Conservation (phyloP, 2,888 invertebrate species). For the Eupithecia subumbrata region DNA sequence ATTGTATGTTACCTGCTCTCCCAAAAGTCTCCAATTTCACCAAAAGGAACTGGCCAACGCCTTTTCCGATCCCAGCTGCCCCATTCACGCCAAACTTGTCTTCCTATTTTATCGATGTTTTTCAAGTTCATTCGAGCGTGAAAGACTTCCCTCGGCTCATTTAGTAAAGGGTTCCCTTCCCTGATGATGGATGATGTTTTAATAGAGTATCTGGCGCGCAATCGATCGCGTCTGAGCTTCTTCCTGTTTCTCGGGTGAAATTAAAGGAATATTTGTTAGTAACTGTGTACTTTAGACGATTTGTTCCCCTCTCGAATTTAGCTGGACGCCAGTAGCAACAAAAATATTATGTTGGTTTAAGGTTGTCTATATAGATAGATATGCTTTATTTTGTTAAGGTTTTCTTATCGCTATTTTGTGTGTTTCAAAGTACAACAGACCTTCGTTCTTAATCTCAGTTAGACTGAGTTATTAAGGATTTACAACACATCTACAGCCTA, state of each 20-base stretch:
- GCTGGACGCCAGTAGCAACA: not conserved
- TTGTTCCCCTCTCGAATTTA: not conserved
- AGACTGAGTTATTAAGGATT: not conserved
- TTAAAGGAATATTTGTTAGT: not conserved
- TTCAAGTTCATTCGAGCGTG: conserved; percentile 17
- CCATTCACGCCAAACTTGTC: not conserved
- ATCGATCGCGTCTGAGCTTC: conserved; percentile 4
- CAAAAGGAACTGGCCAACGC: not conserved
- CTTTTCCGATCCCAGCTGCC: conserved; percentile 9
- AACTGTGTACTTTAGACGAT: not conserved
- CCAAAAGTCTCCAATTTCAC: conserved; percentile 6
- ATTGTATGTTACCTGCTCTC: not conserved
- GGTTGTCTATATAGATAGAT: not conserved
- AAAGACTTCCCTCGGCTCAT: conserved; percentile 21
- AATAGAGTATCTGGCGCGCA: conserved; percentile 17
- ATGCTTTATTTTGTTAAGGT: no score
- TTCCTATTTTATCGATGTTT: conserved; percentile 18
- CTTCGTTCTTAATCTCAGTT: not conserved
- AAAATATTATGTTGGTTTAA: not conserved
- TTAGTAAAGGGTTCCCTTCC: conserved; percentile 21
- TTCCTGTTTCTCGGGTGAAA: not conserved
- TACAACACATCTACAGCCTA: not conserved
- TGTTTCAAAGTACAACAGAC: not conserved
- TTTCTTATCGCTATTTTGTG: not conserved
- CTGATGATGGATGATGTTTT: conserved; percentile 23